phyloP scores from a whole-genome alignment of 2,113 vertebrate species.

The Arizona elegans region DNA sequence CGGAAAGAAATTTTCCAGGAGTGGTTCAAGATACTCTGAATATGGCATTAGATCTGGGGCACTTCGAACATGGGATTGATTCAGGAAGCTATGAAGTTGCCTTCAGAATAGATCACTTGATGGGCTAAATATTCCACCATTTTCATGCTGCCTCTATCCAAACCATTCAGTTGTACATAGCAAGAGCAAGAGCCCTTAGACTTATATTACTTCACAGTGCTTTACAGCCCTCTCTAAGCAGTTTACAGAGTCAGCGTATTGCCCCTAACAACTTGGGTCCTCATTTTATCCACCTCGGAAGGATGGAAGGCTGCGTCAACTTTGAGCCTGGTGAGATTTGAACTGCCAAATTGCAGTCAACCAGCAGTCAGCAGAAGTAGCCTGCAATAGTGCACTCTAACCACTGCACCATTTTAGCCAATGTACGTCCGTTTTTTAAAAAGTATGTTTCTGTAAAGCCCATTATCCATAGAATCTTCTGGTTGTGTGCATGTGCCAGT shows the following conservation, averaged over 20 bases:
- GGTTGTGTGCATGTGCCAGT: neutral
- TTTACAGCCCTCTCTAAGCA: too few relatives aligned
- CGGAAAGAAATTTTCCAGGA: neutral
- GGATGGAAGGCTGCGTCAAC: too few relatives aligned
- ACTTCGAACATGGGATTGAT: neutral
- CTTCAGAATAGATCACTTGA: neutral
- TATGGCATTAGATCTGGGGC: neutral
- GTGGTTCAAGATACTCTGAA: neutral
- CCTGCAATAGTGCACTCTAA: too few relatives aligned
- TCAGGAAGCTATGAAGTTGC: neutral
- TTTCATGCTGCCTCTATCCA: neutral
- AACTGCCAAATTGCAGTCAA: too few relatives aligned
- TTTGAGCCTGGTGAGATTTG: too few relatives aligned
- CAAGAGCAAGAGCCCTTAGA: too few relatives aligned
- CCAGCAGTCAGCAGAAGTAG: too few relatives aligned
- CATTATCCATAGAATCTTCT: neutral
- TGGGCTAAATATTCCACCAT: neutral
- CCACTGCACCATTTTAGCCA: neutral
- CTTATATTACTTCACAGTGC: too few relatives aligned
- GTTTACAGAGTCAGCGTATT: too few relatives aligned
- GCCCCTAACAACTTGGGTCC: too few relatives aligned
- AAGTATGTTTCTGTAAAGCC: neutral
- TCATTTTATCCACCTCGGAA: too few relatives aligned
- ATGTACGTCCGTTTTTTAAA: neutral
- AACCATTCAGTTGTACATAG: neutral